These are phyloP conservation scores for Silurus asotus DNA, from an alignment of 2,113 vertebrate species.

Conservation along the genomic window DNA sequence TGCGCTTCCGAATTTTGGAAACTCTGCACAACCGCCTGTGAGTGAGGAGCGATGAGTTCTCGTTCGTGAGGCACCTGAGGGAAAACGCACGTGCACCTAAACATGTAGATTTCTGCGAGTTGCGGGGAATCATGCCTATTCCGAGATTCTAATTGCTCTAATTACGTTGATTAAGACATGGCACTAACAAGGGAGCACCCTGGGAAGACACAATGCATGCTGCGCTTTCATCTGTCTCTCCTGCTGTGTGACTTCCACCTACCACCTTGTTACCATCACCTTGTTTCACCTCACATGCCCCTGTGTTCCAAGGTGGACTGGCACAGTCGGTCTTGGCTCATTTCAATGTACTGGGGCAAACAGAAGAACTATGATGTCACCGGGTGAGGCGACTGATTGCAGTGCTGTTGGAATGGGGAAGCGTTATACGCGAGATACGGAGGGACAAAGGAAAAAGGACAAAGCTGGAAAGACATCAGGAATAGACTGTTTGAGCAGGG, in stretches of 20 bases:
- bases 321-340: slow-evolving; percentile 34
- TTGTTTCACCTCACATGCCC: slow-evolving; percentile 8
- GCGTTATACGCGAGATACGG: neutral
- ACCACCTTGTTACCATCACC: slow-evolving; percentile 17
- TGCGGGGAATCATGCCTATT: slow-evolving; percentile 40
- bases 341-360: slow-evolving; percentile 21
- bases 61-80: neutral
- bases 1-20: neutral
- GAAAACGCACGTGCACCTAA: slow-evolving; percentile 37
- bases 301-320: slow-evolving; percentile 38
- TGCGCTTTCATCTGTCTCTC: slow-evolving; percentile 45
- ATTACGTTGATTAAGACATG: slow-evolving; percentile 53
- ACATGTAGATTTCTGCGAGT: slow-evolving; percentile 28
- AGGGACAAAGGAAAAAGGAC: neutral
- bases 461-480: neutral
- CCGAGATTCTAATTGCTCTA: slow-evolving; percentile 49
- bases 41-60: neutral
- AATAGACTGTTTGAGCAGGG: neutral
- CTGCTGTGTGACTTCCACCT: neutral
- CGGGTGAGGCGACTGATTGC: neutral
- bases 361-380: neutral
- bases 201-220: slow-evolving; percentile 38
- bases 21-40: neutral
- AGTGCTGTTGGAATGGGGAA: neutral
- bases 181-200: slow-evolving; percentile 44